Base-by-base conservation (phyloP, 1,140 invertebrate species). In the Heliconius hewitsoni region DNA sequence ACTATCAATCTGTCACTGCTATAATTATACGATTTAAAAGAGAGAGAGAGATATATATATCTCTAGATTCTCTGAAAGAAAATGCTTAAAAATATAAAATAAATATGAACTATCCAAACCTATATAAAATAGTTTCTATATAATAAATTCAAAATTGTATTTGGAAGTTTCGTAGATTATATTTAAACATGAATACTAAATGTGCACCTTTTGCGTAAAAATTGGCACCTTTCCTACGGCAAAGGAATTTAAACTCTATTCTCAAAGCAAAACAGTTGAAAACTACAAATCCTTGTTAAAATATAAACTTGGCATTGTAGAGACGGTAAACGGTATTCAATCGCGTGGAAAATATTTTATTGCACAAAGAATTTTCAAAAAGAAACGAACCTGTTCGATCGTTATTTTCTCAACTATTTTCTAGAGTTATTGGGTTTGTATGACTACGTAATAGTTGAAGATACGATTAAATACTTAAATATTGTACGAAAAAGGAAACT, bases 121-220 rank as follows among this genome's bases (percentile, higher is more conserved):
- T 66, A 30, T 16, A 13, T 37, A 66, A 66, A 66, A 66, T 66
- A 30, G 55, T 66, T 6, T 11, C n/a, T 30, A 30, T 1, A 66
- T 16, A 66, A 66, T 66, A 66, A 66, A 66, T 72, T 72, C 37
- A 72, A 72, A 71, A 39, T 71, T 72, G 37, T 72, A 72, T 72
- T 72, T 72, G 16, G 71, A 72, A 66, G 23, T 66, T 66, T 66
- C 71, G 34, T 39, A 72, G 71, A 72, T 72, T 72, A 72, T 72
- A 72, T 72, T 72, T 72, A 72, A 72, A 72, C 71, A 72, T 72
- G 71, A 72, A 72, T 72, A 72, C 71, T 39, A 72, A 72, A 72
- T 72, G 55, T 60, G 71, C 71, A 72, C 71, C 71, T 72, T 72
- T 72, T 72, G 71, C 34, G 8, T 72, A 72, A 72, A 72, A 72